Base-by-base conservation (phyloP, 2,797 vertebrate species). In the Peromyscus nudipes region DNA sequence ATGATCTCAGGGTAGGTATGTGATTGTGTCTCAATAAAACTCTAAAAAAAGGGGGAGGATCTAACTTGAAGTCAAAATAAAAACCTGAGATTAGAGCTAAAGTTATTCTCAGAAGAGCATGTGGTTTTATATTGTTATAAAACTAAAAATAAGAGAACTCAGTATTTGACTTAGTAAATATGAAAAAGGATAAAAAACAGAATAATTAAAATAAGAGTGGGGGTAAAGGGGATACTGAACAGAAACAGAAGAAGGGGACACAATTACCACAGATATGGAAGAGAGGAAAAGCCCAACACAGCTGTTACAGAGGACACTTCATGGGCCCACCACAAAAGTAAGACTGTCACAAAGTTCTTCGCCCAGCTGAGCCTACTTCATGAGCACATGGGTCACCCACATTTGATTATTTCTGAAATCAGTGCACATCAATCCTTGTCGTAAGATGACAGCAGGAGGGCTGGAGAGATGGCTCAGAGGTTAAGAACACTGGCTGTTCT, bases 91-190 rank as follows among this genome's bases (percentile, higher is more conserved):
- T 29, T 29, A 86, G 11, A 85, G 80, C 40, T 91, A 8, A 89
- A 65, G 34, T 43, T 67, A 82, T 82, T 67, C 73, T 91, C 62
- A 67, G 57, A 95, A 60, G 37, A 89, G 81, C 4, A 77, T 4
- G 43, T 14, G n/a, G 14, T 29, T 93, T 96, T 89, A 87, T 43
- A 62, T 67, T 85, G 31, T 34, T 25, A 81, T 34, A 31, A 77
- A 90, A 77, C 40, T 62, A 69, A 95, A 92, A 95, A 75, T 29
- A 77, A 88, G 37, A 57, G 21, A 93, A 83, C 71, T 87, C 46
- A 69, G 37, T 49, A 93, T 49, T 64, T 27, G 40, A 87, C 81
- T 82, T 81, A 89, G 46, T 55, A 83, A 79, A n/a, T 37, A 86
- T 55, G 52, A 29, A 55, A 77, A 95, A 81, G 11, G 57, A 64